Base-by-base conservation (phyloP, 2,888 invertebrate species). In the Plagodis dolabraria region DNA sequence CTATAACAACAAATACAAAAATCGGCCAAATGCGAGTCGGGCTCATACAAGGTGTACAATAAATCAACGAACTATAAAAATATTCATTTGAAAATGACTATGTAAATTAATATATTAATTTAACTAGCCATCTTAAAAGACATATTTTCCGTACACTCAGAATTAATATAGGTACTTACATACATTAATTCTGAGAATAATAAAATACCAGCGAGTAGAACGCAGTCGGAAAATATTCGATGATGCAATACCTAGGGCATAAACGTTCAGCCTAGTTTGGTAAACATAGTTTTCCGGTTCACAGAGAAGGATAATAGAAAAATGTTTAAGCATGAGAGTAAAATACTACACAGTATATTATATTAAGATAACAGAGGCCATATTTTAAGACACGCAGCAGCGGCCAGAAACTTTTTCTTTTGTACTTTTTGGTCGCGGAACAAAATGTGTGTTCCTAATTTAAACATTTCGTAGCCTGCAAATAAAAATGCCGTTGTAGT, bases 211-310 rank as follows among this genome's bases (percentile, higher is more conserved):
- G 22, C 43, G 40, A 8, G 50, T 43, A 52, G 53, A 49, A 42
- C 34, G 33, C 11, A 50, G 12, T 22, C 55, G 64, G 57, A 60
- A 60, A 57, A 60, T 7, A 50, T 22, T 47, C 6, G n/a, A 57
- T 61, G 64, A 64, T 58, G 60, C 50, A 64, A 61, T 60, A 5
- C 22, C 22, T 22, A n/a, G 8, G 0, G 11, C 8, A 12, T 9
- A 34, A 8, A 36, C 6, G 36, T 44, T 36, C 38, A 10, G 11
- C 51, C 53, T 60, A 57, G 60, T 65, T 63, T 57, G 44, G 60
- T 59, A 63, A 63, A 66, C 59, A 63, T 47, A 40, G 43, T 52
- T 61, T 63, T 63, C 65, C 65, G 60, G 55, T 56, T 53, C 34
- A 40, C 22, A 10, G 22, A n/a, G 40, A 57, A 65, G 53, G 45